Percentiles rank a stretch among this genome's conserved stretches.
Conservation (phyloP, 2,113 vertebrate species). For the Oncorhynchus nerka region DNA sequence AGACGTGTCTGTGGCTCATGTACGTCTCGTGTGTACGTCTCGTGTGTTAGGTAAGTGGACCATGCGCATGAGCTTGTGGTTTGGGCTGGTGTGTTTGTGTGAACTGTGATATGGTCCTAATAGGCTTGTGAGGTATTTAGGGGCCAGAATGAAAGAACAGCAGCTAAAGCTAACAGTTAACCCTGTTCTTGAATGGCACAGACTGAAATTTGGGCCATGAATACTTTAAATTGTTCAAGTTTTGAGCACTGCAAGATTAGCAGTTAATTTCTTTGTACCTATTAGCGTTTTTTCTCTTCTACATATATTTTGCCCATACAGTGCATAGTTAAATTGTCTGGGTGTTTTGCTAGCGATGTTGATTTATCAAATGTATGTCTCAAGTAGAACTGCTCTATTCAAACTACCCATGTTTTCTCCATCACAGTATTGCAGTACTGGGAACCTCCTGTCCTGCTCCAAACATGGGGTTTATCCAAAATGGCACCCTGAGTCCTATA, state of each 20-base stretch:
- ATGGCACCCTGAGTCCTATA: too few relatives aligned
- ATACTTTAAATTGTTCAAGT: conserved; percentile 6
- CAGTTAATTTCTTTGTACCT: conserved; percentile 35
- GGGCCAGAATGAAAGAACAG: conserved; percentile 9
- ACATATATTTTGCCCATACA: conserved; percentile 25
- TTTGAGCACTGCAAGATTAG: conserved; percentile 18
- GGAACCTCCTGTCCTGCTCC: neutral
- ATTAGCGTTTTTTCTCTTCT: conserved; percentile 35
- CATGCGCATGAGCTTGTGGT: neutral
- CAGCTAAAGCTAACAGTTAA: neutral
- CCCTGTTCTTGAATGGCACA: conserved; percentile 14
- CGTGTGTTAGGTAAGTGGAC: neutral
- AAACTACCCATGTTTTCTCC: neutral
- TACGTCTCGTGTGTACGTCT: neutral
- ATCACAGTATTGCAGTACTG: neutral
- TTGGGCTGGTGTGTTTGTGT: neutral
- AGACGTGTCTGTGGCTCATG: neutral
- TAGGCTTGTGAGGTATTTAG: neutral
- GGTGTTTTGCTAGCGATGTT: conserved; percentile 18
- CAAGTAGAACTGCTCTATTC: conserved; percentile 8
- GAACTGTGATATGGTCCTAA: neutral
- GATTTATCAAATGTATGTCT: too few relatives aligned
- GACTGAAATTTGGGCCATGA: conserved; percentile 9
- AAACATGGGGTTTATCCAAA: too few relatives aligned
- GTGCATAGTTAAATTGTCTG: conserved; percentile 25